Base-by-base conservation (phyloP, 2,113 vertebrate species). In the Odocoileus hemionus region DNA sequence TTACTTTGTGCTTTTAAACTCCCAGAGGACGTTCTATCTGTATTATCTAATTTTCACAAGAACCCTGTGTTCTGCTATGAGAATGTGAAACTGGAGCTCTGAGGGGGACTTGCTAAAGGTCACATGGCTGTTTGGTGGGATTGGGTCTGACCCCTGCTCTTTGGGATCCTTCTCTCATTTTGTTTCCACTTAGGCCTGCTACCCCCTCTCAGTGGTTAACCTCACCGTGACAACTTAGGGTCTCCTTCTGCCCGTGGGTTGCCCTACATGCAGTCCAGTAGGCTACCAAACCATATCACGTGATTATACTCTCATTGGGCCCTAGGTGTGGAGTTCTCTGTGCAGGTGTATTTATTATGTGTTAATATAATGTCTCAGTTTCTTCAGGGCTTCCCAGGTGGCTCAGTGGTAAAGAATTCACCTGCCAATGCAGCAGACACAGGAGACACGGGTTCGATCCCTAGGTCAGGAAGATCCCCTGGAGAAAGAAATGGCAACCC, bases 1-100 rank as follows among this genome's bases (percentile, higher is more conserved):
- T 97, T 94, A 96, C 86, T 97, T 95, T 96, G 92, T 76, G 47
- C 94, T 97, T 92, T 96, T 85, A 89, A 90, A 91, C 61, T 96
- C 93, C 67, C 94, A 95, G 89, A 89, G 61, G 95, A 83, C 74
- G 89, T 94, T 61, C 83, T n/a, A 21, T 94, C 90, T 85, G 67
- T 94, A 94, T 85, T 90, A 84, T 64, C 96, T 95, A 92, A 79
- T 95, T 94, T 93, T 87, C 79, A 30, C 28, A 36, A 83, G 33
- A 94, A 79, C 33, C 0, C 17, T 5, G 12, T 50, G 12, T 55
- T 70, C 78, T 30, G 2, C 57, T 52, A 50, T 89, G 39, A 26
- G 57, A 95, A 74, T 83, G 52, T 86, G 61, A 87, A 92, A 85
- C 55, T 47, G 36, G 43, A 45, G 25, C 47, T 84, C 55, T 19